phyloP scores from a whole-genome alignment of 2,797 vertebrate genomes.

The Glyptemys insculpta region DNA sequence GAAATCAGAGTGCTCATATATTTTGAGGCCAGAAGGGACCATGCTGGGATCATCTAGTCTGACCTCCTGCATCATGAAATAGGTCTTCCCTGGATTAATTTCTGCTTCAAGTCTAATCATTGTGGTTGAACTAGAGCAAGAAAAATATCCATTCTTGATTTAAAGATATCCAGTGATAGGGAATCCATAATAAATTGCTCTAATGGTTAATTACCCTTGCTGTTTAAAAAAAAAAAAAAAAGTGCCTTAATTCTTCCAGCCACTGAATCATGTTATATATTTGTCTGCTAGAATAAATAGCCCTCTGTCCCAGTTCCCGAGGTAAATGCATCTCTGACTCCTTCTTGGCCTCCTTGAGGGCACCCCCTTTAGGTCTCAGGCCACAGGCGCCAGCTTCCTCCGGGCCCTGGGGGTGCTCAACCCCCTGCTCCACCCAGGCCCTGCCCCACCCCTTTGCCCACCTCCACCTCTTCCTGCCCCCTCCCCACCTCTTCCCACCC shows the following conservation, averaged over 20 bases:
- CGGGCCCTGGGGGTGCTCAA: no score
- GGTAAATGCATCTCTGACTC: background rate
- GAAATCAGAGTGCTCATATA: background rate
- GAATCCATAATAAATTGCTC: background rate
- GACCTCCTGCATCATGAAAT: background rate
- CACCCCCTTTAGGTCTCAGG: background rate
- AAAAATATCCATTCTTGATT: background rate
- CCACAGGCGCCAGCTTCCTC: no score
- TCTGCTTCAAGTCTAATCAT: background rate
- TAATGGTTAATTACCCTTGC: background rate
- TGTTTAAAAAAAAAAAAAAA: background rate
- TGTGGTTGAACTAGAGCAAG: background rate
- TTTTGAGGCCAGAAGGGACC: rapidly evolving
- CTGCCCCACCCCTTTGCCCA: no score
- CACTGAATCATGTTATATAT: background rate
- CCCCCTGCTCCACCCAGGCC: no score
- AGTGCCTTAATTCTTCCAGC: background rate
- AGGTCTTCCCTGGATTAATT: background rate
- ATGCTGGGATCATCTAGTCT: background rate
- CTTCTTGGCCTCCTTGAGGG: background rate
- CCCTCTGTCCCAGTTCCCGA: background rate
- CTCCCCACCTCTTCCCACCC: no score
- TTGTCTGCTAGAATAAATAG: background rate
- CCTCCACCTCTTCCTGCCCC: no score
- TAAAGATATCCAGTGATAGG: background rate